A percentile compares a stretch with the other conserved stretches of the same genome.
Conservation (phyloP, 1,140 invertebrate species). For the Mylabris phalerata region DNA sequence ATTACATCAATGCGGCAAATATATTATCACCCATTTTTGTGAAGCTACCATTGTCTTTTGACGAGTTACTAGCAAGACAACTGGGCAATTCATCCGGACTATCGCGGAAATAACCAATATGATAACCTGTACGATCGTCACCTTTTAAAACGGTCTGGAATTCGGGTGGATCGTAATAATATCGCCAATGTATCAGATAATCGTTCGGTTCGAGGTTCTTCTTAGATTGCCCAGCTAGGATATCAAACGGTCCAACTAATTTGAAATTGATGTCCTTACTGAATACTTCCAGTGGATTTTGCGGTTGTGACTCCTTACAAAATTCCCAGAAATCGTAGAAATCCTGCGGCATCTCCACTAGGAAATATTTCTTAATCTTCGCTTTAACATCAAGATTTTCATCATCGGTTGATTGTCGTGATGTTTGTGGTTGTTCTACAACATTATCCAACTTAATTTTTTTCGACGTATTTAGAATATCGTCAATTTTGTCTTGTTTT, state of each 20-base stretch:
- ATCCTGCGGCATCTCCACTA: constrained; percentile 82
- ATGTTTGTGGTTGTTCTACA: constrained; percentile 17
- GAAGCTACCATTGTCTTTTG: constrained; percentile 55
- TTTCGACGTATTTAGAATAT: neutral
- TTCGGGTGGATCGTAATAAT: constrained; percentile 91
- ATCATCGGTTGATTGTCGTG: neutral
- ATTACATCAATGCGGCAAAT: constrained; percentile 78
- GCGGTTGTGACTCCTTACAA: constrained; percentile 56
- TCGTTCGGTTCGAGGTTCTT: constrained; percentile 48
- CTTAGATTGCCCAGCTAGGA: constrained; percentile 55
- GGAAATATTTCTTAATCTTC: constrained; percentile 66
- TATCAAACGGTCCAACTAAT: constrained; percentile 83
- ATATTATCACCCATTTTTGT: constrained; percentile 70
- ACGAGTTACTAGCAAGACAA: constrained; percentile 13
- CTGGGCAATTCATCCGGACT: constrained; percentile 52
- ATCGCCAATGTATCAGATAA: constrained; percentile 78
- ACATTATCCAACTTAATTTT: constrained; percentile 1
- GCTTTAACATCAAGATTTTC: constrained; percentile 25
- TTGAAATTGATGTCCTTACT: constrained; percentile 59
- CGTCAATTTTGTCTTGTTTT: neutral
- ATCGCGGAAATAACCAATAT: constrained; percentile 88
- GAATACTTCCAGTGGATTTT: constrained; percentile 54
- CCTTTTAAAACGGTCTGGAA: constrained; percentile 74
- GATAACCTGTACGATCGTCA: constrained; percentile 61
- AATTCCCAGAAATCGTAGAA: constrained; percentile 83